Evolutionary conservation across 2,113 vertebrate genomes (phyloP), one percentile per base, ranked within the genome.

Genomic region (Hipposideros armiger): DNA sequence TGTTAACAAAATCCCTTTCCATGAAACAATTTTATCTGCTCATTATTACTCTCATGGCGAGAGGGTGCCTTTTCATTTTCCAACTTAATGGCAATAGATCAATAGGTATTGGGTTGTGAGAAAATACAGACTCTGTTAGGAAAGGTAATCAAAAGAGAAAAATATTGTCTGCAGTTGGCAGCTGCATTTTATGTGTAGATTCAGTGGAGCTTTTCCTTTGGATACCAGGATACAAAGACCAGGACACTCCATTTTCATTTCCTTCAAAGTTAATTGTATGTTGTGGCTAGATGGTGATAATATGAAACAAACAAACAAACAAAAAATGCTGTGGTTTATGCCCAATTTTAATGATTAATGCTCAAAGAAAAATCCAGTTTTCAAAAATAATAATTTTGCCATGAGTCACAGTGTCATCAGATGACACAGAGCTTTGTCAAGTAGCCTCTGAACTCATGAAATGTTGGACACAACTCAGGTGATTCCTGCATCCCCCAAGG

Each of bases 1-100:
- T 69, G 74, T 94, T 54, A 80, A 87, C 52, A 96, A 64, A 94
- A 80, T 92, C 32, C 67, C 3, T 69, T 70, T 91, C 73, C 11
- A 72, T 42, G 83, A 47, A 74, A 86, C 36, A 11, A 1, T 93
- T 95, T 76, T 89, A 90, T 91, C 64, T 24, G 7, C 0, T 92
- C 62, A 83, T 69, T 30, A 42, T 76, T 95, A 26, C 0, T 32
- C 16, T 92, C 5, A 17, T 50, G 28, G 56, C 0, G n/a, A 11
- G 24, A 87, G n/a, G 20, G 1, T 4, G 0, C 3, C 32, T 92
- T 90, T 81, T 91, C 32, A 11, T 80, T 93, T 83, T 58, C 32
- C 78, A 20, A 36, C 14, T 15, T 92, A 85, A 72, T 86, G 67
- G 24, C n/a, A 5, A 7, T 36, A 58, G 7, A 45, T 96, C 83